Evolutionary conservation across 2,113 vertebrate genomes (phyloP).

Genomic region (Antennarius striatus): DNA sequence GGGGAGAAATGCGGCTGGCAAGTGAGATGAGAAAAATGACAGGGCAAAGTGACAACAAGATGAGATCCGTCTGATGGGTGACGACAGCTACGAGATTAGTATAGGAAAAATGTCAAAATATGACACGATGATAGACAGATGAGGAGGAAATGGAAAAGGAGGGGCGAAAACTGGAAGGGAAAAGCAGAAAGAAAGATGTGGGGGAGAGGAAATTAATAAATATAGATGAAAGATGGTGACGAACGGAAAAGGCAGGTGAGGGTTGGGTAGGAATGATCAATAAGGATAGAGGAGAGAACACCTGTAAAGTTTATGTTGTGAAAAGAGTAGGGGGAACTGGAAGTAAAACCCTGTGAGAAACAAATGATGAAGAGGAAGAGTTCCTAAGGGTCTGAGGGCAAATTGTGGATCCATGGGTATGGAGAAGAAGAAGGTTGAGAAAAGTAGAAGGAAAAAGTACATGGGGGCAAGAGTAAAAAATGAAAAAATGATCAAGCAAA

Average conservation of each 20-base stretch:
- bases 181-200: background rate
- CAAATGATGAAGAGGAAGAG: conserved; percentile 34
- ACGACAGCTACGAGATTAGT: conserved; percentile 52
- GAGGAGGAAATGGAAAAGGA: conserved; percentile 10
- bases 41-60: conserved; percentile 42
- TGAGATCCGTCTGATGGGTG: conserved; percentile 50
- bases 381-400: conserved; percentile 16
- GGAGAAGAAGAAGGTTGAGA: background rate
- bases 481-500: conserved; percentile 30
- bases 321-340: conserved; percentile 16
- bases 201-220: conserved; percentile 44
- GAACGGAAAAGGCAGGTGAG: conserved; percentile 20
- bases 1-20: background rate
- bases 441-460: background rate
- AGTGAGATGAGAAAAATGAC: conserved; percentile 46
- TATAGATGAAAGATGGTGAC: conserved; percentile 42
- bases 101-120: conserved; percentile 61
- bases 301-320: conserved; percentile 21
- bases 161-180: background rate
- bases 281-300: conserved; percentile 9
- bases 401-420: conserved; percentile 30
- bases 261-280: conserved; percentile 23
- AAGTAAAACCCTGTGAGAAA: conserved; percentile 16
- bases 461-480: conserved; percentile 21
- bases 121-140: conserved; percentile 48